Evolutionary conservation across 2,797 vertebrate genomes (phyloP).

Genomic region (Phoxinus dragarum): DNA sequence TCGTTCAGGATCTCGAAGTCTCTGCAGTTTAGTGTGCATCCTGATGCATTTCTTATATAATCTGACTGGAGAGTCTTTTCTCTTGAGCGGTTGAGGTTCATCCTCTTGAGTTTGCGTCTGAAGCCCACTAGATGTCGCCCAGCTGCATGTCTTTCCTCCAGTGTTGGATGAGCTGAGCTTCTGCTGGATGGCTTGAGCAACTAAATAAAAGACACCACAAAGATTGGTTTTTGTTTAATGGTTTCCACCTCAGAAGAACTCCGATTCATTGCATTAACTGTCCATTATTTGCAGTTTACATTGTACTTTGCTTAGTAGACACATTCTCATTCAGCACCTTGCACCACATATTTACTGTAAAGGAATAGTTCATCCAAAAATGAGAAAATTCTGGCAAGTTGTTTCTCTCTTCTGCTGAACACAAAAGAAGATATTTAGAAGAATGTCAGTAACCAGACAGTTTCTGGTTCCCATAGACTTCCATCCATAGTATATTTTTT

Average conservation of each 20-base stretch:
- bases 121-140: slow-evolving; percentile 67
- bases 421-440: not conserved
- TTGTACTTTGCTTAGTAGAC: not conserved
- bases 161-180: slow-evolving; percentile 62
- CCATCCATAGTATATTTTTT: no score
- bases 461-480: no score
- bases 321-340: not conserved
- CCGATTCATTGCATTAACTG: not conserved
- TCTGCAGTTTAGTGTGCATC: slow-evolving; percentile 57
- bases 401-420: no score
- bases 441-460: not conserved
- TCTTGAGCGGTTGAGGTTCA: slow-evolving; percentile 51
- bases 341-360: not conserved
- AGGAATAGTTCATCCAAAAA: no score
- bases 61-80: slow-evolving; percentile 54
- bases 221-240: not conserved
- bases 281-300: not conserved
- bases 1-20: not conserved
- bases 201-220: slow-evolving; percentile 53
- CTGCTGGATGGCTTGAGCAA: slow-evolving; percentile 58
- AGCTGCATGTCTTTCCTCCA: slow-evolving; percentile 52
- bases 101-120: slow-evolving; percentile 54
- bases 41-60: slow-evolving; percentile 75
- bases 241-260: not conserved
- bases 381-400: no score